Percentiles rank a stretch among this genome's conserved stretches.
These are phyloP conservation scores for Lagorchestes hirsutus DNA, from an alignment of 2,797 vertebrate genomes.

Conservation along the genomic window DNA sequence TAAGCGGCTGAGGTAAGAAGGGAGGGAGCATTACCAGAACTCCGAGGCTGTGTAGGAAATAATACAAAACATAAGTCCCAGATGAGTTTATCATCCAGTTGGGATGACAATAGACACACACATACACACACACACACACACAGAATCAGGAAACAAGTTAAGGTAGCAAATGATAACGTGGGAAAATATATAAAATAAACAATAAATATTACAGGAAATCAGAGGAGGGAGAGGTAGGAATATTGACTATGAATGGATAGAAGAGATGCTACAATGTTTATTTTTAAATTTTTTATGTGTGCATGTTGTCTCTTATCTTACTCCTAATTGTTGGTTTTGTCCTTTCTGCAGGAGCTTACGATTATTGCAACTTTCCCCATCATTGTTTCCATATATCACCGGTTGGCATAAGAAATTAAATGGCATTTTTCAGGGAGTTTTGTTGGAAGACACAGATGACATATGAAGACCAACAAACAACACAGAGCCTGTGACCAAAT, in stretches of 20 bases:
- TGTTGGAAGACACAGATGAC: neutral
- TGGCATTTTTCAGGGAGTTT: neutral
- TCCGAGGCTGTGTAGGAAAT: neutral
- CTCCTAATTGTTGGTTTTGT: neutral
- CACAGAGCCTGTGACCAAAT: neutral
- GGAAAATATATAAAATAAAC: neutral
- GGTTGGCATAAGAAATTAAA: neutral
- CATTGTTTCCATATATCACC: neutral
- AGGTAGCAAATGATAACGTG: neutral
- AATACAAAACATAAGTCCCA: neutral
- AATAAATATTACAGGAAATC: neutral
- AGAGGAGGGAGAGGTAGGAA: neutral
- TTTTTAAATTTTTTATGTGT: neutral
- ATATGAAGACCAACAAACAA: neutral
- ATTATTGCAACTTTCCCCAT: neutral
- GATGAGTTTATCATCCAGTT: neutral
- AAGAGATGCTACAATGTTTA: neutral
- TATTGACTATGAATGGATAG: neutral
- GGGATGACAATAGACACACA: neutral
- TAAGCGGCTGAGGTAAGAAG: neutral
- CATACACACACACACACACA: neutral
- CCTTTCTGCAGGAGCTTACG: too few relatives aligned
- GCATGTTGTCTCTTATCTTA: neutral
- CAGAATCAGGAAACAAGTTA: neutral
- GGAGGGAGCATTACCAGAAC: neutral